Conservation (phyloP, 1,140 invertebrate genomes). For the Drosophila quadrilineata region DNA sequence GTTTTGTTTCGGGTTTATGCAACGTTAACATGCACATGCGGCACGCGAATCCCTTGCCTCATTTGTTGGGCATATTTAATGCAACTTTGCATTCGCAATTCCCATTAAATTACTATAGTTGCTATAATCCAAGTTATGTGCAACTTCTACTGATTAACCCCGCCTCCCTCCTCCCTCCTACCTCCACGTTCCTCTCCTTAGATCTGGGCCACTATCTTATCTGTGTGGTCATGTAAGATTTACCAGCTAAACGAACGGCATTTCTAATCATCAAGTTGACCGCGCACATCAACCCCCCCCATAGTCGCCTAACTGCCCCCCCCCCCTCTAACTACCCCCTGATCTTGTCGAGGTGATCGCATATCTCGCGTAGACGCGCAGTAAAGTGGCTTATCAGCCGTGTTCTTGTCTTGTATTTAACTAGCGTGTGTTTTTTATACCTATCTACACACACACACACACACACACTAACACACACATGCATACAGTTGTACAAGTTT, state of each 20-base stretch:
- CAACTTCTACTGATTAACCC: background rate
- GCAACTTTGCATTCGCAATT: background rate
- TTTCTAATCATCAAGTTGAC: conserved; percentile 27
- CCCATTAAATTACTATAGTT: background rate
- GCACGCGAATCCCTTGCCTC: conserved; percentile 18
- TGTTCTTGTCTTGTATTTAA: conserved; percentile 40
- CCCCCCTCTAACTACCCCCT: background rate
- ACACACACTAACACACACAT: no score
- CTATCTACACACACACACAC: no score
- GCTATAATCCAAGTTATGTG: background rate
- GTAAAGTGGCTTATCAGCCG: conserved; percentile 25
- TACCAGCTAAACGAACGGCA: conserved; percentile 22
- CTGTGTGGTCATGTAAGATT: conserved; percentile 53
- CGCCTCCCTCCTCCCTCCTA: background rate
- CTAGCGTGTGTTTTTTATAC: conserved; percentile 38
- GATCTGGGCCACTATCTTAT: conserved; percentile 46
- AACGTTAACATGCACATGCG: conserved; percentile 62
- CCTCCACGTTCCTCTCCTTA: background rate
- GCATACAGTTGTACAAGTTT: conserved; percentile 36
- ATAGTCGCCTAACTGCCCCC: background rate
- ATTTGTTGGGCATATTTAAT: background rate
- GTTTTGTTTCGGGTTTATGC: conserved; percentile 46
- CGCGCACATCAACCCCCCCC: conserved; percentile 7
- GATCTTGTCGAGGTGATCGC: no score
- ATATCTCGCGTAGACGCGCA: conserved; percentile 1